Percentiles rank a stretch among this genome's conserved stretches.
phyloP scores from a whole-genome alignment of 1,140 invertebrate species.

The Eupristina koningsbergeri region DNA sequence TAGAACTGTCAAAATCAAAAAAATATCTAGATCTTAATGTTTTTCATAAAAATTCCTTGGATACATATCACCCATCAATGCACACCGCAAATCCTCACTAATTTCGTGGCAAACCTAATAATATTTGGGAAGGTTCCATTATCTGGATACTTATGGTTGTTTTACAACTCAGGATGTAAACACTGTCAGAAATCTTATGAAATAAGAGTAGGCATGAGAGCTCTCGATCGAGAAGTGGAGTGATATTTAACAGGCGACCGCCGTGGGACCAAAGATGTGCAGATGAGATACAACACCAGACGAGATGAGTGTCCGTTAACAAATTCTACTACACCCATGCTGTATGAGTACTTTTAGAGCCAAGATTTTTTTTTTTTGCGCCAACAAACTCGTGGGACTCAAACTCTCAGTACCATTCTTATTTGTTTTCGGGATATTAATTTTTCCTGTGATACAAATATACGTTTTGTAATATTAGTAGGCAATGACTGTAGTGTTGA shows the following conservation, averaged over 20 bases:
- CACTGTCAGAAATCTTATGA: constrained; percentile 30
- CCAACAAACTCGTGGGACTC: constrained; percentile 11
- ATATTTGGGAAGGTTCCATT: background rate
- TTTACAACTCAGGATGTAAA: constrained; percentile 4
- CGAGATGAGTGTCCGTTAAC: constrained; percentile 15
- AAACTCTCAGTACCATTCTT: too few species aligned
- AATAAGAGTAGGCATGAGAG: constrained; percentile 29
- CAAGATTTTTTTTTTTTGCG: constrained; percentile 19
- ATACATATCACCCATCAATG: too few species aligned
- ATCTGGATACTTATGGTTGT: background rate
- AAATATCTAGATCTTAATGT: too few species aligned
- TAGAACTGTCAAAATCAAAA: too few species aligned
- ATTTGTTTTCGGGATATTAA: too few species aligned
- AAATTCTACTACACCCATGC: background rate
- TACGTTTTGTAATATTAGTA: too few species aligned
- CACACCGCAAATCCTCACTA: too few species aligned
- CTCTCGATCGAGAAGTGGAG: constrained; percentile 41
- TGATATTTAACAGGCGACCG: constrained; percentile 48
- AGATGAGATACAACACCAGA: background rate
- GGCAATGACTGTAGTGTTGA: too few species aligned
- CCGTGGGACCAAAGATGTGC: constrained; percentile 33
- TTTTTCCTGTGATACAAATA: too few species aligned
- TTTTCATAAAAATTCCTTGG: too few species aligned
- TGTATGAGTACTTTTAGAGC: constrained; percentile 3
- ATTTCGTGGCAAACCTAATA: too few species aligned